A percentile compares a stretch with the other conserved stretches of the same genome.
These are phyloP conservation scores for Drosophila ezoana DNA, from an alignment of 2,888 invertebrate species.

Conservation along the genomic window DNA sequence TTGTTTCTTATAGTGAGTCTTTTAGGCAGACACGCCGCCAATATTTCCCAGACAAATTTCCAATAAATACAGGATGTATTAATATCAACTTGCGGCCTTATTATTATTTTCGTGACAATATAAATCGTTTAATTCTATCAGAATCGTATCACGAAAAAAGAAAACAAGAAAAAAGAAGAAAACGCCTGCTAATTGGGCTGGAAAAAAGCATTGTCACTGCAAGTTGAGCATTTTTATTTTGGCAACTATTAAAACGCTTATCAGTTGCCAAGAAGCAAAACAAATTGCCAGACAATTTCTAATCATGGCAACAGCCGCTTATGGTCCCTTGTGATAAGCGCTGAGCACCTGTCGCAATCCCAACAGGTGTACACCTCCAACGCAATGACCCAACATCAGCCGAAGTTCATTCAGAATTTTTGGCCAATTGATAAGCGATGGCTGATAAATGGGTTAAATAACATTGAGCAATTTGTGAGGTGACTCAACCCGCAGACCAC, in stretches of 20 bases:
- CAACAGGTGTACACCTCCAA: slow-evolving; percentile 2
- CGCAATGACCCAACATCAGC: no score
- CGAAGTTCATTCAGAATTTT: slow-evolving; percentile 56
- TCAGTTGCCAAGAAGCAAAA: slow-evolving; percentile 24
- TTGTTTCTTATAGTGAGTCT: background rate
- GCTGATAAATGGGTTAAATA: background rate
- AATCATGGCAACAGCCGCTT: slow-evolving; percentile 1
- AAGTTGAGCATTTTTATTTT: slow-evolving; percentile 12
- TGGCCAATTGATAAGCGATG: slow-evolving; percentile 43
- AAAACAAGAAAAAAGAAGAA: background rate
- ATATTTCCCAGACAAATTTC: no score
- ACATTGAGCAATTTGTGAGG: slow-evolving; percentile 3
- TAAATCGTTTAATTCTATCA: slow-evolving; percentile 8
- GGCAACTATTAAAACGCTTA: slow-evolving; percentile 20
- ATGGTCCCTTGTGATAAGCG: slow-evolving; percentile 44
- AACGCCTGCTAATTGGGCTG: background rate
- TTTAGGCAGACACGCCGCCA: no score
- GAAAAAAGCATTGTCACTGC: slow-evolving; percentile 12
- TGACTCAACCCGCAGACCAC: slow-evolving; percentile 45
- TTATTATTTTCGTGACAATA: background rate
- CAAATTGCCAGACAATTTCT: slow-evolving; percentile 40
- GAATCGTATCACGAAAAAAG: background rate
- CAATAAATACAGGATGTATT: no score
- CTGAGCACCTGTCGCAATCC: slow-evolving; percentile 41
- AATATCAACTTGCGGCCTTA: no score